Percentiles rank a stretch among this genome's conserved stretches.
phyloP scores from a whole-genome alignment of 2,113 vertebrate species.

The Dermatemys mawii region DNA sequence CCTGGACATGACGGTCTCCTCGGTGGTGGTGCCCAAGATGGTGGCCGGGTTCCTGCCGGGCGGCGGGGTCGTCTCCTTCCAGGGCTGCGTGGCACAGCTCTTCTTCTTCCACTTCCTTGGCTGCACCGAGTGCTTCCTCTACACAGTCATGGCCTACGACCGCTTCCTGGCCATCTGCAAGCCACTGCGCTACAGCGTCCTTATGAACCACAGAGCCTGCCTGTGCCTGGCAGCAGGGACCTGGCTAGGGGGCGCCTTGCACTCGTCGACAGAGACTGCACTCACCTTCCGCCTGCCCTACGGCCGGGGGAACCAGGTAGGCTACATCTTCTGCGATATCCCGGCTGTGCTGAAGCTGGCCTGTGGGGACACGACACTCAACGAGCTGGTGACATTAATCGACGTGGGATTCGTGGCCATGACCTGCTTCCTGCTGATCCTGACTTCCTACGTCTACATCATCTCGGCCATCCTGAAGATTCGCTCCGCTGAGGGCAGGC shows the following conservation, averaged over 20 bases:
- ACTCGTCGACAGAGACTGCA: constrained; percentile 65
- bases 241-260: constrained; percentile 25
- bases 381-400: constrained; percentile 47
- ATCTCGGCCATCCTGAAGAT: constrained; percentile 51
- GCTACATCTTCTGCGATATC: constrained; percentile 66
- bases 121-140: too few species aligned
- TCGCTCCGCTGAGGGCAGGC: background rate
- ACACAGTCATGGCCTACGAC: constrained; percentile 28
- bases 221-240: background rate
- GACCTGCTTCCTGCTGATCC: constrained; percentile 64
- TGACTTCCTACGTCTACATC: constrained; percentile 63
- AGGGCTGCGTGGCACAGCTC: constrained; percentile 57
- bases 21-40: constrained; percentile 37
- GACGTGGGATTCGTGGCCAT: constrained; percentile 67
- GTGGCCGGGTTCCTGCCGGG: constrained; percentile 59
- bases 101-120: constrained; percentile 57
- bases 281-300: constrained; percentile 63
- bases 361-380: constrained; percentile 51
- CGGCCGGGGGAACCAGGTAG: background rate
- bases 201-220: too few species aligned
- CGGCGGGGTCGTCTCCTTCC: constrained; percentile 63
- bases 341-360: constrained; percentile 59
- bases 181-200: too few species aligned
- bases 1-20: constrained; percentile 64
- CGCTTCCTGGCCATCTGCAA: too few species aligned